Evolutionary conservation across 2,888 invertebrate genomes (phyloP).

Genomic region (Cosmopolites sordidus): DNA sequence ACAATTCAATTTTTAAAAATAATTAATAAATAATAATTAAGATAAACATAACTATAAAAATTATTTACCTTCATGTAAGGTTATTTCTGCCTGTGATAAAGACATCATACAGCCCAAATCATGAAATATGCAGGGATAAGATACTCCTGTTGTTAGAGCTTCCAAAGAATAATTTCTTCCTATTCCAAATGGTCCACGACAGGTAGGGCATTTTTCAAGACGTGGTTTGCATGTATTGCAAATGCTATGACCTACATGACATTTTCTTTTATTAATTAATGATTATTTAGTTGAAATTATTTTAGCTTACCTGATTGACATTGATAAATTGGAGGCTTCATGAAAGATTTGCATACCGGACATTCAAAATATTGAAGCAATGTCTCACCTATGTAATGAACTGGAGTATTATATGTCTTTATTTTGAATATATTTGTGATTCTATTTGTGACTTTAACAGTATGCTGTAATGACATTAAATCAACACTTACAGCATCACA

Average conservation of each 20-base stretch:
- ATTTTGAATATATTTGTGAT: conserved; percentile 35
- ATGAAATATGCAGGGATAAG: conserved; percentile 39
- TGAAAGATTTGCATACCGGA: conserved; percentile 41
- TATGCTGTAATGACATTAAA: conserved; percentile 35
- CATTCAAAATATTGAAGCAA: conserved; percentile 41
- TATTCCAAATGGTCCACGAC: conserved; percentile 38
- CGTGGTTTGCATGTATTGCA: conserved; percentile 40
- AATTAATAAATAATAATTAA: neutral
- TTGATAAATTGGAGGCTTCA: conserved; percentile 43
- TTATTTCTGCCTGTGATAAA: conserved; percentile 31
- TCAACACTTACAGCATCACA: conserved; percentile 34
- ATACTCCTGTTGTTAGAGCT: conserved; percentile 36
- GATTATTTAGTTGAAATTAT: neutral
- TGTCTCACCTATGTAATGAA: conserved; percentile 35
- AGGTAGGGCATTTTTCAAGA: conserved; percentile 41
- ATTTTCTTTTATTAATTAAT: neutral
- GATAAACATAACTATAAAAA: neutral
- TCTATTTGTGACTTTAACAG: conserved; percentile 32
- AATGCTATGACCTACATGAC: conserved; percentile 37
- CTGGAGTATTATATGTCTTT: conserved; percentile 27
- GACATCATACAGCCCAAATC: conserved; percentile 38
- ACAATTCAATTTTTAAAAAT: neutral
- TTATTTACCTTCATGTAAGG: conserved; percentile 34
- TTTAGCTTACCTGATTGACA: conserved; percentile 34
- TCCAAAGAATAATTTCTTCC: conserved; percentile 42